phyloP scores from a whole-genome alignment of 2,888 invertebrate species.

The Orchesella flavescens region DNA sequence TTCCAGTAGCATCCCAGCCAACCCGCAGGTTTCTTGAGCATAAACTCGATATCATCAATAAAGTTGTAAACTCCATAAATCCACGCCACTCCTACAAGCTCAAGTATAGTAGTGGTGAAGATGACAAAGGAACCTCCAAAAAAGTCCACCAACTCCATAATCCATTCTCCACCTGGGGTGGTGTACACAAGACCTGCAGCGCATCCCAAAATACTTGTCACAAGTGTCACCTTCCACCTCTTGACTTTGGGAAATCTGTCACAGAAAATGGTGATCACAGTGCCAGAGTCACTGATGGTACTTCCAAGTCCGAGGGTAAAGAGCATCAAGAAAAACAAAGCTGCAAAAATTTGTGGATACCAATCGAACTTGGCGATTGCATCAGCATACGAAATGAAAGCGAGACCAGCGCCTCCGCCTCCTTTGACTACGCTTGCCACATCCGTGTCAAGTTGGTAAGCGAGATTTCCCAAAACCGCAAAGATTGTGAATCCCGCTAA shows the following conservation, averaged over 20 bases:
- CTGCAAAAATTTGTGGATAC: slow-evolving; percentile 77
- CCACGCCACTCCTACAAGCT: slow-evolving; percentile 78
- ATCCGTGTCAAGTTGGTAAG: slow-evolving; percentile 77
- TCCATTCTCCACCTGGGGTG: slow-evolving; percentile 80
- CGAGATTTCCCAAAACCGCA: slow-evolving; percentile 83
- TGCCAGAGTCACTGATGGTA: slow-evolving; percentile 82
- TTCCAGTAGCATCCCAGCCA: too few relatives aligned
- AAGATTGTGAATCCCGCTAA: slow-evolving; percentile 80
- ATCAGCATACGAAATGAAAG: slow-evolving; percentile 80
- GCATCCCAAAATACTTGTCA: slow-evolving; percentile 79
- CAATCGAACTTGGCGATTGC: slow-evolving; percentile 77
- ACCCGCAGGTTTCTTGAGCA: slow-evolving; percentile 77
- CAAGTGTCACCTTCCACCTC: slow-evolving; percentile 78
- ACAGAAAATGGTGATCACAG: slow-evolving; percentile 81
- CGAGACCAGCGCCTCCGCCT: slow-evolving; percentile 81
- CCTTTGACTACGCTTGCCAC: slow-evolving; percentile 79
- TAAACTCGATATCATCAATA: slow-evolving; percentile 85
- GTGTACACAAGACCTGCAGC: slow-evolving; percentile 78
- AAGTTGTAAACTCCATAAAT: slow-evolving; percentile 81
- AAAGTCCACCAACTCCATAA: slow-evolving; percentile 79
- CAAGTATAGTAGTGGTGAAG: slow-evolving; percentile 78
- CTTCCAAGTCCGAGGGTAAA: slow-evolving; percentile 86
- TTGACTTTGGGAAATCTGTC: slow-evolving; percentile 81
- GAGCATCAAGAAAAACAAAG: slow-evolving; percentile 86
- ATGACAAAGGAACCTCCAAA: slow-evolving; percentile 80